Evolutionary conservation across 2,888 invertebrate species (phyloP), one percentile per base, ranked within the genome.

Genomic region (Stomorhina lunata): DNA sequence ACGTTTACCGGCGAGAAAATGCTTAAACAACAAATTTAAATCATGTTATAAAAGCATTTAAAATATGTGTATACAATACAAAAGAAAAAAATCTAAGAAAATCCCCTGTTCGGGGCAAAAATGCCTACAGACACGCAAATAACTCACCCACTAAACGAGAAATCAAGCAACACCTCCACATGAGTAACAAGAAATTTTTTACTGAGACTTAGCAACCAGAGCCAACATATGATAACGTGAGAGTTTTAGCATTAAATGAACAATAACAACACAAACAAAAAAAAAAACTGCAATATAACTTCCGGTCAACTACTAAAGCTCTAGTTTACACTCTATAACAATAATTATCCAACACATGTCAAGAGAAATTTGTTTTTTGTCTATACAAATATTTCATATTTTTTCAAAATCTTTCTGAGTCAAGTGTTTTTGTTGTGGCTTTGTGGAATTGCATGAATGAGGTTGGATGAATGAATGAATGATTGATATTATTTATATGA

Each of bases 231-330:
- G n/a, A n/a, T n/a, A n/a, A n/a, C n/a, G n/a, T n/a, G n/a, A n/a
- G n/a, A n/a, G n/a, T n/a, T n/a, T n/a, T n/a, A n/a, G n/a, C n/a
- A n/a, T n/a, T n/a, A n/a, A n/a, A n/a, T n/a, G n/a, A n/a, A n/a
- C n/a, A n/a, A n/a, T n/a, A n/a, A n/a, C n/a, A n/a, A n/a, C 34
- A 61, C 32, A 68, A 68, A 0, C 2, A 73, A 69, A 61, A 43
- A 43, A 73, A 50, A 71, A 81, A 55, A 61, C 48, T 83, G 80
- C 80, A 77, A 29, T 50, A 45, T 45, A 77, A 81, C 83, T 83
- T 83, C 83, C 83, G 83, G 83, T 81, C 78, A 81, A 69, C 77
- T 68, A 68, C 75, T 45, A 63, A 63, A 80, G n/a, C 75, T 65
- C 34, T 57, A 53, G 25, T 53, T 61, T 77, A 68, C 50, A 68